Percentiles rank a stretch among this genome's conserved stretches.
Evolutionary conservation across 1,140 invertebrate species (phyloP).

Genomic region (Drosophila asahinai): DNA sequence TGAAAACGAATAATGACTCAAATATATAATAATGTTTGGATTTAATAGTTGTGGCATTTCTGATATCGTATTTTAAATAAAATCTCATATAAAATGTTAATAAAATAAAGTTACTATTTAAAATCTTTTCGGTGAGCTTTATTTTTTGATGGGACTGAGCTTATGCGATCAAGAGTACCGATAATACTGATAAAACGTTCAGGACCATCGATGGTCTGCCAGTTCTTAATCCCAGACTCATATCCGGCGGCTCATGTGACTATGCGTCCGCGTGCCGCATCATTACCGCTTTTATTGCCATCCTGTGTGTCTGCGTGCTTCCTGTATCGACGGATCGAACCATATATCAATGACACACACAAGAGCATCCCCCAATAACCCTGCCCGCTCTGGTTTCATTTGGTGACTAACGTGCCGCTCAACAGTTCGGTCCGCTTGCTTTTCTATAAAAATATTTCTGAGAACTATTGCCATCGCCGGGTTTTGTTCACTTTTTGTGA

Average conservation of each 20-base stretch:
- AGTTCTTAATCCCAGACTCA: constrained; percentile 11
- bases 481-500: constrained; percentile 34
- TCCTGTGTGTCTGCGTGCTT: constrained; percentile 66
- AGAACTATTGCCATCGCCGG: constrained; percentile 42
- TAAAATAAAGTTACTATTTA: too few species aligned
- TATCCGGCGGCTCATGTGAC: constrained; percentile 15
- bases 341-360: constrained; percentile 66
- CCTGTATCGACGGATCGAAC: constrained; percentile 63
- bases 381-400: constrained; percentile 3
- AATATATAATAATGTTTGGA: too few species aligned
- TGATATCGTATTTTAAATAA: too few species aligned
- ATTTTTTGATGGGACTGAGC: too few species aligned
- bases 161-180: neutral
- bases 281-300: constrained; percentile 74
- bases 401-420: constrained; percentile 25
- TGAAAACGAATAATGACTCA: neutral
- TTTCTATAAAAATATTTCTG: constrained; percentile 56
- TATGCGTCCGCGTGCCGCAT: constrained; percentile 31
- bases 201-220: too few species aligned
- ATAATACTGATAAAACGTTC: neutral
- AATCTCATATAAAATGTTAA: too few species aligned
- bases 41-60: too few species aligned
- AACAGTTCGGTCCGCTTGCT: constrained; percentile 39
- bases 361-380: constrained; percentile 6
- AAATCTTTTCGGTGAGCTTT: too few species aligned